A percentile compares a stretch with the other conserved stretches of the same genome.
Conservation (phyloP, 2,113 vertebrate species). For the Peromyscus californicus region DNA sequence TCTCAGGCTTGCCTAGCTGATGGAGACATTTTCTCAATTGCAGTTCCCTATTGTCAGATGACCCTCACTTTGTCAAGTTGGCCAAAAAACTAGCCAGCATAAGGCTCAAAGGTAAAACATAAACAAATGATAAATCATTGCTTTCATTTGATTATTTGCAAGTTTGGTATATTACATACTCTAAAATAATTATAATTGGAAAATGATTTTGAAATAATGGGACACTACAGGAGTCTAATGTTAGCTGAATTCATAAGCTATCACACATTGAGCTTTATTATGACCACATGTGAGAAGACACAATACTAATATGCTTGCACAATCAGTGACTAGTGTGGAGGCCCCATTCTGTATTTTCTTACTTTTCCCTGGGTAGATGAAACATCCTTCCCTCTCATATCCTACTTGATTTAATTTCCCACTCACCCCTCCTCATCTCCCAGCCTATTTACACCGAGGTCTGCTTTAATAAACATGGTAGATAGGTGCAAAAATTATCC, state of each 20-base stretch:
- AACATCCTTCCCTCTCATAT: not conserved
- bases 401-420: not conserved
- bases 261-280: constrained; percentile 17
- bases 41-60: not conserved
- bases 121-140: not conserved
- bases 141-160: constrained; percentile 45
- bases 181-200: constrained; percentile 69
- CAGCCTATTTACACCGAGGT: not conserved
- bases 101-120: constrained; percentile 38
- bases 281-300: not conserved
- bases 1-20: not conserved
- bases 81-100: not conserved
- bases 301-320: not conserved
- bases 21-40: not conserved
- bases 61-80: not conserved
- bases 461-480: not conserved
- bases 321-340: not conserved
- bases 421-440: not conserved
- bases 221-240: constrained; percentile 24
- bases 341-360: not conserved
- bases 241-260: not conserved
- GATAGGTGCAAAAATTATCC: not conserved
- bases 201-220: constrained; percentile 55
- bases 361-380: not conserved
- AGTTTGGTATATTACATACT: constrained; percentile 29